Percentiles rank a stretch among this genome's conserved stretches.
Conservation (phyloP, 2,888 invertebrate species). For the Mythimna loreyi region DNA sequence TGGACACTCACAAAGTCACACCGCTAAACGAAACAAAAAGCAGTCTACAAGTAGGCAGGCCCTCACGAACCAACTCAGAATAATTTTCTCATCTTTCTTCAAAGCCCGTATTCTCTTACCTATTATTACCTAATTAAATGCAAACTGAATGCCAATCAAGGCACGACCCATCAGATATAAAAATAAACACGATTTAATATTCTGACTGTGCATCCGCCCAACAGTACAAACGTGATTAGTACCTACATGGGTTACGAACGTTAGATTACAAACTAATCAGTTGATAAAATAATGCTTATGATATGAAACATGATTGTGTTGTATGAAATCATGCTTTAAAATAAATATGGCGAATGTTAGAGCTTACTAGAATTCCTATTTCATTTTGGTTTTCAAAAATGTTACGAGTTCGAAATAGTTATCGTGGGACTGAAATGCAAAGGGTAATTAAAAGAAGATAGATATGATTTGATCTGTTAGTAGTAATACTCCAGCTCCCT, state of each 20-base stretch:
- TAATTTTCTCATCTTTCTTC: slow-evolving; percentile 41
- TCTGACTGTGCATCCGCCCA: slow-evolving; percentile 22
- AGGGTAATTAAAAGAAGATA: too few species aligned
- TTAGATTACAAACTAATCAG: slow-evolving; percentile 45
- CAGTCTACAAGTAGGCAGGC: slow-evolving; percentile 9
- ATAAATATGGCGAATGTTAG: slow-evolving; percentile 4
- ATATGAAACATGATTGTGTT: slow-evolving; percentile 21
- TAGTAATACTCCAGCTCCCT: too few species aligned
- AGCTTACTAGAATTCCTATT: neutral
- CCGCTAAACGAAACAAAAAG: slow-evolving; percentile 19
- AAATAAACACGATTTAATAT: slow-evolving; percentile 52
- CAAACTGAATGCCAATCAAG: slow-evolving; percentile 47
- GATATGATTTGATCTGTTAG: too few species aligned
- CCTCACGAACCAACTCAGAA: slow-evolving; percentile 33
- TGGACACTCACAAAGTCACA: neutral
- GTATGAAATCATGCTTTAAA: slow-evolving; percentile 40
- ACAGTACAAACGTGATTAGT: slow-evolving; percentile 11
- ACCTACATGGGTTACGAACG: slow-evolving; percentile 16
- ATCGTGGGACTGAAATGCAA: too few species aligned
- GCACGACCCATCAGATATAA: slow-evolving; percentile 45
- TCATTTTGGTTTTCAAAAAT: too few species aligned
- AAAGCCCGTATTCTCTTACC: slow-evolving; percentile 29
- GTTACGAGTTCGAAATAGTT: too few species aligned
- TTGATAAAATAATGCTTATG: slow-evolving; percentile 38
- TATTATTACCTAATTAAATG: slow-evolving; percentile 54